These are phyloP conservation scores for Dicaeum eximium DNA, from an alignment of 2,113 vertebrate genomes.

Conservation along the genomic window DNA sequence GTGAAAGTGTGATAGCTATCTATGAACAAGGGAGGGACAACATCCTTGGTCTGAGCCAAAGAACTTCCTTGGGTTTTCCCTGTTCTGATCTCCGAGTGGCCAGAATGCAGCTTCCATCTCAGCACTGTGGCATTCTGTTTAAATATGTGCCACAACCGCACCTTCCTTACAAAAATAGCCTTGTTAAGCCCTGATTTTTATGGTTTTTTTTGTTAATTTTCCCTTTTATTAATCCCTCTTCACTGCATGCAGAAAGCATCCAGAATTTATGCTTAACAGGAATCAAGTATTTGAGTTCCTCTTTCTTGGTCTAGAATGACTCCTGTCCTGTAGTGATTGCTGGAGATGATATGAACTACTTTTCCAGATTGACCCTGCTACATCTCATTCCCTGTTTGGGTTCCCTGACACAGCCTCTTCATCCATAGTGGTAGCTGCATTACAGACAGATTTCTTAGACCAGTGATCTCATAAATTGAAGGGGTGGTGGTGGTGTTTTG, in stretches of 20 bases:
- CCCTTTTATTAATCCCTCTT: not conserved
- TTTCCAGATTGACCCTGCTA: not conserved
- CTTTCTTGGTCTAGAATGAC: not conserved
- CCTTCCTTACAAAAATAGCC: not conserved
- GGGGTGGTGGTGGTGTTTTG: not conserved
- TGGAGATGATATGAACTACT: not conserved
- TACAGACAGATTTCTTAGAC: not conserved
- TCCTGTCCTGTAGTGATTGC: not conserved
- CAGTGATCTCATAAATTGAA: not conserved
- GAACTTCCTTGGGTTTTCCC: not conserved
- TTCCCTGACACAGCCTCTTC: not conserved
- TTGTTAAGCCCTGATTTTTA: not conserved
- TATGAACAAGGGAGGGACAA: not conserved
- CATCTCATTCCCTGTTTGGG: not conserved
- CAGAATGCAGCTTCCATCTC: not conserved
- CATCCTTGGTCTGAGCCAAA: not conserved
- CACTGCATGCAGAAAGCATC: not conserved
- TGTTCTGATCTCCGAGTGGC: not conserved
- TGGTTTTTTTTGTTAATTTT: not conserved
- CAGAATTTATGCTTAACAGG: not conserved
- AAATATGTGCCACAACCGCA: not conserved
- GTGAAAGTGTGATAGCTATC: rapidly evolving
- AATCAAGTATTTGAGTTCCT: not conserved
- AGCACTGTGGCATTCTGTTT: not conserved
- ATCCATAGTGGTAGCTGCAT: not conserved